Conservation (phyloP, 2,797 vertebrate genomes). For the Pitangus sulphuratus region DNA sequence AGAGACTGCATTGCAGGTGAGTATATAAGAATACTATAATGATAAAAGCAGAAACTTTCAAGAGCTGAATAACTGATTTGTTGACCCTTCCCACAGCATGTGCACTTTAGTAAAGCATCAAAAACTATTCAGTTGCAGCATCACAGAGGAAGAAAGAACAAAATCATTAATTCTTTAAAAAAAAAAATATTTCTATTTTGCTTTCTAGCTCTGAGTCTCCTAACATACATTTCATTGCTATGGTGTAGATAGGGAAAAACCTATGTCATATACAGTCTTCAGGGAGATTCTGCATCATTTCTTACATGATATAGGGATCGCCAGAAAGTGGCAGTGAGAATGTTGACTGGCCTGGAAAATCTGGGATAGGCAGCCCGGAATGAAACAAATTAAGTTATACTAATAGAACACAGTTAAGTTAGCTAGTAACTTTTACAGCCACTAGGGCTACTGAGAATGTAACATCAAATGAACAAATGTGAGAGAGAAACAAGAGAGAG, state of each 20-base stretch:
- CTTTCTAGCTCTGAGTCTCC: not conserved
- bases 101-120: not conserved
- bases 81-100: not conserved
- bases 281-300: not conserved
- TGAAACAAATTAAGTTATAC: not conserved
- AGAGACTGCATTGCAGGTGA: not conserved
- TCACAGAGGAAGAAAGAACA: not conserved
- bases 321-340: not conserved
- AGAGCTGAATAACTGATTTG: not conserved
- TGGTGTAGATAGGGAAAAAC: rapidly evolving
- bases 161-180: not conserved
- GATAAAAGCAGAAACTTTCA: not conserved
- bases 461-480: not conserved
- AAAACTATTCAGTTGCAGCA: not conserved
- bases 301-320: not conserved
- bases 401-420: not conserved
- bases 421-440: not conserved
- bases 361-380: not conserved
- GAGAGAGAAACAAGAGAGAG: not conserved
- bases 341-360: not conserved
- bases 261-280: not conserved
- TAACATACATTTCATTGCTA: not conserved
- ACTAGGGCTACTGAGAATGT: not conserved
- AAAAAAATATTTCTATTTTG: not conserved
- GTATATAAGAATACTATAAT: not conserved